Evolutionary conservation across 2,113 vertebrate genomes (phyloP), one percentile per base, ranked within the genome.

Genomic region (Brevimyrus niger): DNA sequence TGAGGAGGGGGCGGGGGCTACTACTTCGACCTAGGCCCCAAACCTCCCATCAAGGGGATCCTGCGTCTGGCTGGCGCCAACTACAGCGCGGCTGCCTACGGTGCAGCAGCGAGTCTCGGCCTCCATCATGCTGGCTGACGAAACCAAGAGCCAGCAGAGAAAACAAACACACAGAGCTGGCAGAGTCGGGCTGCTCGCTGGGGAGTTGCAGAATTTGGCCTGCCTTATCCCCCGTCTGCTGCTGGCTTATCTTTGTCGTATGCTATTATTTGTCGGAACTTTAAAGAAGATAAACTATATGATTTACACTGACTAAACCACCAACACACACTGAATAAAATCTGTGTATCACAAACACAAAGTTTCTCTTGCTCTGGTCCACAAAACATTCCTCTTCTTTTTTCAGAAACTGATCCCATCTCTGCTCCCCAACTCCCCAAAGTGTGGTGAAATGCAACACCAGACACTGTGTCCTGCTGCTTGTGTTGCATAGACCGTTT

Each of bases 121-220:
- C 96, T 97, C 97, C 97, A 97, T 98, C 97, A 97, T 96, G 96
- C 95, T 96, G 96, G 96, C 97, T 97, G 97, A 97, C 97, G 97
- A 97, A 97, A 97, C 97, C 96, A 97, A 97, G 95, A 96, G 96
- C 96, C 96, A 97, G 96, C 95, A 98, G 97, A 96, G 96, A 97
- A 97, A 98, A 98, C 97, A 98, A 98, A 98, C 97, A 98, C 97
- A 98, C 97, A 97, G 97, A 97, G 97, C 96, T 96, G 95, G 96
- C 96, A 98, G 97, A 98, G 97, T 98, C 96, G 96, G 97, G 95
- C 95, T 94, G 95, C 97, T 98, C 98, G 97, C 95, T 95, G 95
- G 98, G 97, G 98, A 99, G 97, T 99, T 99, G 94, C 94, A 98
- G 97, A 98, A 98, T 98, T 97, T 98, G 98, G 97, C 97, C 97